Conservation (phyloP, 2,797 vertebrate species). For the Babyrousa celebensis region DNA sequence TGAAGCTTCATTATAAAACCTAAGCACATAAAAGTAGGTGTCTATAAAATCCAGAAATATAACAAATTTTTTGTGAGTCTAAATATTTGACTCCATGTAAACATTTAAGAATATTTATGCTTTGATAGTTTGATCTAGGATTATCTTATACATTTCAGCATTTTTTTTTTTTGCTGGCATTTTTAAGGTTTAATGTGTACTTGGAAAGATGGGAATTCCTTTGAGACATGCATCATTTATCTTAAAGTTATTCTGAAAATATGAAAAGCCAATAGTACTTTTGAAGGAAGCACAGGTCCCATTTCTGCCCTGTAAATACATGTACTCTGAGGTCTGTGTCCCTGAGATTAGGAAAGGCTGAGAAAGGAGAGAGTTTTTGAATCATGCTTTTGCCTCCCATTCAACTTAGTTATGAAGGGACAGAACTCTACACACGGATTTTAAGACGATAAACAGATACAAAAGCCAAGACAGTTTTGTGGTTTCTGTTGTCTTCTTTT, state of each 20-base stretch:
- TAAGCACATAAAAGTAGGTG: background rate
- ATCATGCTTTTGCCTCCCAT: background rate
- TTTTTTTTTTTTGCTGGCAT: background rate
- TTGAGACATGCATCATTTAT: background rate
- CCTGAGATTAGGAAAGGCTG: background rate
- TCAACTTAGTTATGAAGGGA: background rate
- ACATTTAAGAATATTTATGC: background rate
- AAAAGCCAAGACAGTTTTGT: background rate
- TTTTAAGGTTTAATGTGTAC: background rate
- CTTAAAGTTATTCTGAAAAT: background rate
- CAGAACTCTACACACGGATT: background rate
- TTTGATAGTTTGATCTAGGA: background rate
- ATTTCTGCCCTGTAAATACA: background rate
- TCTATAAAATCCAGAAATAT: background rate
- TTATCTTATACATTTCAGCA: background rate
- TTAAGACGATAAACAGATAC: background rate
- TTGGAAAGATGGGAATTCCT: background rate
- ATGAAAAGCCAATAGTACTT: background rate
- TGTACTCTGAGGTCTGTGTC: background rate
- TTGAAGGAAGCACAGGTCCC: background rate
- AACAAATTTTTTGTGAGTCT: background rate
- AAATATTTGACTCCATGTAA: constrained; percentile 13
- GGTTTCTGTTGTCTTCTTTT: background rate
- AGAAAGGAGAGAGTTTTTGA: background rate
- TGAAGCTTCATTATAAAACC: background rate